phyloP scores from a whole-genome alignment of 2,888 invertebrate genomes.

The Drosophila flavopinicola region DNA sequence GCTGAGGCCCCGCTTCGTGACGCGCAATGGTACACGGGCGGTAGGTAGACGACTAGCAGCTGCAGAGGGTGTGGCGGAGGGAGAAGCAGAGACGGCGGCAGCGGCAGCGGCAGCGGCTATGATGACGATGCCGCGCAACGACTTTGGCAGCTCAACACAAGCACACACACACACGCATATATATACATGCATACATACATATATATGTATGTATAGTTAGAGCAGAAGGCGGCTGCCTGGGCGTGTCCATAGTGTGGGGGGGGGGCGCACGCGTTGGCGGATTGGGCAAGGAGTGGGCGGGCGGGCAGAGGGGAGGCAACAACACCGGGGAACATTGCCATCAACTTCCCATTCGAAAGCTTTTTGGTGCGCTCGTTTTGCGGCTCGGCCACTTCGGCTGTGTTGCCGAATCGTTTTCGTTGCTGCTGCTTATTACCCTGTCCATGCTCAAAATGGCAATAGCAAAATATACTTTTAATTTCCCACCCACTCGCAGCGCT shows the following conservation, averaged over 20 bases:
- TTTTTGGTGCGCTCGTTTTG: slow-evolving; percentile 38
- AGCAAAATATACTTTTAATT: slow-evolving; percentile 63
- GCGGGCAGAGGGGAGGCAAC: neutral
- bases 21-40: slow-evolving; percentile 42
- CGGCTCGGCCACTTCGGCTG: slow-evolving; percentile 18
- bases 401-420: slow-evolving; percentile 11
- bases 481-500: slow-evolving; percentile 23
- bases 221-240: slow-evolving; percentile 4
- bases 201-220: too few relatives aligned
- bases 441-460: slow-evolving; percentile 44
- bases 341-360: slow-evolving; percentile 48
- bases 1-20: slow-evolving; percentile 63
- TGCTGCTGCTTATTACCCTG: slow-evolving; percentile 34
- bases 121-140: slow-evolving; percentile 58
- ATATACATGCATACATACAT: slow-evolving; percentile 10
- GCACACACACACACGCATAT: slow-evolving; percentile 10
- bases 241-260: slow-evolving; percentile 34
- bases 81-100: slow-evolving; percentile 13
- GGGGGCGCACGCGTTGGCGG: slow-evolving; percentile 16
- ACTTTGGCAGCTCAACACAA: slow-evolving; percentile 49
- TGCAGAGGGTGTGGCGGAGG: slow-evolving; percentile 9
- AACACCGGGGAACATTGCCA: slow-evolving; percentile 45
- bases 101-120: slow-evolving; percentile 19
- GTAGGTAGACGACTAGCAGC: slow-evolving; percentile 19
- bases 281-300: neutral